A percentile compares a stretch with the other conserved stretches of the same genome.
Evolutionary conservation across 2,888 invertebrate species (phyloP).

Genomic region (Pandemis corylana): DNA sequence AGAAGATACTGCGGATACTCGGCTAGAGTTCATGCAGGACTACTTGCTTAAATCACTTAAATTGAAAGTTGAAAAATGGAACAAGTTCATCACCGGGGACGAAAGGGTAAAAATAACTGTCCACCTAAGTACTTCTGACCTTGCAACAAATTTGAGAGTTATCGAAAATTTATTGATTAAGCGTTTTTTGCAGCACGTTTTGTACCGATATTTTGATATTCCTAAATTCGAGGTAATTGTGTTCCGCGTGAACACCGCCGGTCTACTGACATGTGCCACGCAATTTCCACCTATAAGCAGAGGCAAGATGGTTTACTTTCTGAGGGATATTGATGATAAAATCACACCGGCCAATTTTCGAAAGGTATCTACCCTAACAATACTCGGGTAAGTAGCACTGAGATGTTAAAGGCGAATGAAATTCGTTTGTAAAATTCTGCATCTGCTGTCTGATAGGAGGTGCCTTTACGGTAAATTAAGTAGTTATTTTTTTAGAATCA

Average conservation of each 20-base stretch:
- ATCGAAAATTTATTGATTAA: too few species aligned
- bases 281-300: slow-evolving; percentile 86
- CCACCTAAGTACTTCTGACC: background rate
- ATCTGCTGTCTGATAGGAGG: too few species aligned
- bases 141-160: too few species aligned
- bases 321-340: slow-evolving; percentile 86
- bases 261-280: slow-evolving; percentile 86
- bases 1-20: slow-evolving; percentile 85
- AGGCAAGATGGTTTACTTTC: slow-evolving; percentile 91
- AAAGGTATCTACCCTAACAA: slow-evolving; percentile 51
- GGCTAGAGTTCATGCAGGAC: slow-evolving; percentile 91
- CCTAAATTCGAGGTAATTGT: slow-evolving; percentile 80
- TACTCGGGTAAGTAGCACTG: slow-evolving; percentile 8
- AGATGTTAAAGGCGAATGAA: too few species aligned
- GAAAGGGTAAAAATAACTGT: slow-evolving; percentile 80
- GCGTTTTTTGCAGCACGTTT: slow-evolving; percentile 67
- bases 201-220: slow-evolving; percentile 71
- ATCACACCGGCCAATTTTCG: slow-evolving; percentile 86
- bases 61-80: slow-evolving; percentile 94
- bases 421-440: too few species aligned
- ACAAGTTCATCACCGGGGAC: slow-evolving; percentile 91
- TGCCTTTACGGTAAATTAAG: too few species aligned
- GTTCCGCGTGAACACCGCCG: slow-evolving; percentile 86
- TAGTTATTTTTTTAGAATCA: too few species aligned
- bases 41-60: slow-evolving; percentile 90